These are phyloP conservation scores for Pandemis cinnamomeana DNA, from an alignment of 2,888 invertebrate species.

Conservation along the genomic window DNA sequence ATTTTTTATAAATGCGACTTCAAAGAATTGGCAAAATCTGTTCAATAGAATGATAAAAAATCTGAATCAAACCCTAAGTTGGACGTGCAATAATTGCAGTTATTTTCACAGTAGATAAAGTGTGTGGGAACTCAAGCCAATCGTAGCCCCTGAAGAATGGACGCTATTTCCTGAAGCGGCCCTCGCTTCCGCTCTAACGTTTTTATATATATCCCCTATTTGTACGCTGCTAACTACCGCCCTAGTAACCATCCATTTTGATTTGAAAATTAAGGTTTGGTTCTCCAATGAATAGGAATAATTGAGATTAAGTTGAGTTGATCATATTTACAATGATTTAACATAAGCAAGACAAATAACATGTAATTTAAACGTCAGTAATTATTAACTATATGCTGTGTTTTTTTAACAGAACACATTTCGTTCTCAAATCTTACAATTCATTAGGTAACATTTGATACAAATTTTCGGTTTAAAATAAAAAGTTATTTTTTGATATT, in stretches of 20 bases:
- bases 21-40: no score
- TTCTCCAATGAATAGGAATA: neutral
- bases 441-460: no score
- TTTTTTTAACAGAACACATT: no score
- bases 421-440: no score
- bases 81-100: slow-evolving; percentile 21
- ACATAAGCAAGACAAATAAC: no score
- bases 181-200: slow-evolving; percentile 66
- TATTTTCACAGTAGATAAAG: slow-evolving; percentile 47
- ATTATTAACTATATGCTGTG: no score
- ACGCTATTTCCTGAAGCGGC: slow-evolving; percentile 71
- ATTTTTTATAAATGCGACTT: no score
- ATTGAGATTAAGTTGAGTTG: no score
- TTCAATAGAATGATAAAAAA: neutral
- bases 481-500: no score
- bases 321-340: no score
- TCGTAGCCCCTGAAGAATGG: slow-evolving; percentile 65
- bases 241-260: slow-evolving; percentile 43
- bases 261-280: slow-evolving; percentile 28
- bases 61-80: neutral
- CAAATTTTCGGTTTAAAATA: no score
- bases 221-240: slow-evolving; percentile 54
- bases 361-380: neutral
- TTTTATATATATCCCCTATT: slow-evolving; percentile 65
- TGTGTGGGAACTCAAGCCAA: slow-evolving; percentile 60